Conservation (phyloP, 2,797 vertebrate species). For the Alectoris magna region DNA sequence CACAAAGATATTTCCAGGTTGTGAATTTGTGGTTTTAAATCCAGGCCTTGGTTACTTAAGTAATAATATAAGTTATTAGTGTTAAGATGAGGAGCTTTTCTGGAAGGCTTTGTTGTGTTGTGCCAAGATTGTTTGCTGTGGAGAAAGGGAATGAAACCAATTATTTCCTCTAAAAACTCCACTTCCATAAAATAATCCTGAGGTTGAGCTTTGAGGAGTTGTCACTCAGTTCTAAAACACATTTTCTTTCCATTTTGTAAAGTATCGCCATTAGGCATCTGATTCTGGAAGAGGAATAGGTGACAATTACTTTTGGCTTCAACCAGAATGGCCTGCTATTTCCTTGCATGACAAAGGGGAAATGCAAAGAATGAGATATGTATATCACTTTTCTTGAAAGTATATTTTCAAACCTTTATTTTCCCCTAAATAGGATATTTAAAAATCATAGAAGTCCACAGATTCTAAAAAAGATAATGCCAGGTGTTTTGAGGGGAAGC, state of each 20-base stretch:
- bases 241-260: not conserved
- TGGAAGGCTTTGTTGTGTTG: not conserved
- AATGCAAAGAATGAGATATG: not conserved
- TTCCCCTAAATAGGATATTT: not conserved
- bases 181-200: not conserved
- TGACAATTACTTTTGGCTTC: not conserved
- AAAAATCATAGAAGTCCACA: constrained; percentile 21
- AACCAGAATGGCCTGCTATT: not conserved
- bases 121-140: not conserved
- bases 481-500: constrained; percentile 66
- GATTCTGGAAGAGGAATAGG: not conserved
- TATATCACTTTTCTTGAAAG: not conserved
- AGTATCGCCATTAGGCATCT: not conserved
- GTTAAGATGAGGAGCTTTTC: not conserved
- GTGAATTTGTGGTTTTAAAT: constrained; percentile 42
- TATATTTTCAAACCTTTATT: constrained; percentile 35
- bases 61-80: not conserved
- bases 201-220: not conserved
- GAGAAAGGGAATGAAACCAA: not conserved
- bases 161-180: not conserved
- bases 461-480: constrained; percentile 54
- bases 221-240: not conserved
- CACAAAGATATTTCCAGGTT: constrained; percentile 28
- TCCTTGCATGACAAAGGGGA: not conserved
- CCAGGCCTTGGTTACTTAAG: not conserved